Evolutionary conservation across 2,797 vertebrate species (phyloP).

Genomic region (Ceryle rudis): DNA sequence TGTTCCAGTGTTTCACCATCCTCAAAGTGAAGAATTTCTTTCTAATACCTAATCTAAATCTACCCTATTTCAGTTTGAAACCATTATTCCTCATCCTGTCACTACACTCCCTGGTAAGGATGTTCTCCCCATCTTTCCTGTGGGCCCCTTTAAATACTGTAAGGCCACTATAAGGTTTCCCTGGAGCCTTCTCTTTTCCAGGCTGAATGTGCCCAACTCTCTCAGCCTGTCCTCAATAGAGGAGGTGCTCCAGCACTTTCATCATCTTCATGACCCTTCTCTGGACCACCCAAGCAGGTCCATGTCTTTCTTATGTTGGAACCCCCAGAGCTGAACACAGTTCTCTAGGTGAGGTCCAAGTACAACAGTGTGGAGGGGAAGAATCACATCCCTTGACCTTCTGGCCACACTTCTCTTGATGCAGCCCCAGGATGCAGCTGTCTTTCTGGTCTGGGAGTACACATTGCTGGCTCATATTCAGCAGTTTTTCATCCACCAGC

Average conservation of each 20-base stretch:
- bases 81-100: not conserved
- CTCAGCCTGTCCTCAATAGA: not conserved
- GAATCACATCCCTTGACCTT: not conserved
- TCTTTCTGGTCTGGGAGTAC: not conserved
- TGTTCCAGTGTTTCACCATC: not conserved
- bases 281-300: not conserved
- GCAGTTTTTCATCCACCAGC: not conserved
- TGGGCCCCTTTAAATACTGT: not conserved
- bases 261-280: not conserved
- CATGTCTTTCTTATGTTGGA: not conserved
- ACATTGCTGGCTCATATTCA: not conserved
- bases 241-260: not conserved
- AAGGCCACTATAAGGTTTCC: not conserved
- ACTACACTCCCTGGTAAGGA: not conserved
- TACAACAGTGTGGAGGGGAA: not conserved
- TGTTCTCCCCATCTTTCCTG: not conserved
- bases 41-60: not conserved
- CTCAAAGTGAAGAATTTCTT: not conserved
- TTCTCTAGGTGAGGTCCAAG: not conserved
- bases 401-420: not conserved
- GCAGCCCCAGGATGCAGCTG: not conserved
- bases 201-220: not conserved
- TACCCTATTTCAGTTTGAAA: not conserved
- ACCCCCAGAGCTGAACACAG: not conserved
- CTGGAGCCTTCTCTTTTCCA: not conserved